Evolutionary conservation across 2,797 vertebrate species (phyloP).

Genomic region (Darevskia nairensis): DNA sequence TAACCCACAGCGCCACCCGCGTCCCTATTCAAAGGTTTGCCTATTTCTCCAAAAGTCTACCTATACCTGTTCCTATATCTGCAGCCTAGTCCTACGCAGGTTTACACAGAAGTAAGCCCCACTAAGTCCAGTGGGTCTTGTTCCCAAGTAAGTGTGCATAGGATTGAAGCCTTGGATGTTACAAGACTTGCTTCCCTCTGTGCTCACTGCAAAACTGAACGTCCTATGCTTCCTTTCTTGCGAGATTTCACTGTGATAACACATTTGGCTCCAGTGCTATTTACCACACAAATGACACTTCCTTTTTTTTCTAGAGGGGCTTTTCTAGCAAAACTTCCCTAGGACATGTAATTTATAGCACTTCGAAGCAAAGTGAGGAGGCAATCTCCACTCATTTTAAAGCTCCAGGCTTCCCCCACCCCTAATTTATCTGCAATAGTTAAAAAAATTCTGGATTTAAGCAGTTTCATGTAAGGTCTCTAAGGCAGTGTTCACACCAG

Average conservation of each 20-base stretch:
- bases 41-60: too few species aligned
- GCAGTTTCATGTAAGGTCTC: background rate
- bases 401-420: background rate
- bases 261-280: background rate
- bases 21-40: too few species aligned
- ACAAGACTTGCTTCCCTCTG: constrained; percentile 4
- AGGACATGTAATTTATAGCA: background rate
- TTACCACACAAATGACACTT: constrained; percentile 3
- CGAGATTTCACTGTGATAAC: background rate
- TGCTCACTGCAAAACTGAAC: background rate
- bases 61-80: background rate
- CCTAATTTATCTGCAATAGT: background rate
- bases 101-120: background rate
- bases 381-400: background rate
- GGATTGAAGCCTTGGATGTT: background rate
- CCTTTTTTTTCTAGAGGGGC: background rate
- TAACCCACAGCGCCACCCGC: too few species aligned
- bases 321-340: constrained; percentile 2
- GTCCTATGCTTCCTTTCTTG: background rate
- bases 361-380: background rate
- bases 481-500: background rate
- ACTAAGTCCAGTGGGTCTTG: too few species aligned
- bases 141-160: background rate
- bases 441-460: background rate
- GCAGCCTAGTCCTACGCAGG: background rate